Base-by-base conservation (phyloP, 2,888 invertebrate genomes). In the Kryphioiulus occultus region DNA sequence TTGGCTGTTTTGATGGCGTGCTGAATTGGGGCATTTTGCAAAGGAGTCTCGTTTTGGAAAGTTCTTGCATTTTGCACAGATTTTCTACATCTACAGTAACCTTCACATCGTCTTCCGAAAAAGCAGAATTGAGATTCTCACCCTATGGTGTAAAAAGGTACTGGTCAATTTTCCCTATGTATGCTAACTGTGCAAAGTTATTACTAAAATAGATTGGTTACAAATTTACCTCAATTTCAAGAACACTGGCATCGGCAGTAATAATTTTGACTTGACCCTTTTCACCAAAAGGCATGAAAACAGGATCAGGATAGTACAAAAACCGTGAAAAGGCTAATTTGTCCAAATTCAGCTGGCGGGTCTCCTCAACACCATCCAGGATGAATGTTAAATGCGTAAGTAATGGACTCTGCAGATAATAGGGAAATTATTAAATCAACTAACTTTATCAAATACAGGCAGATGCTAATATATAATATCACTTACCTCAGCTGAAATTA, bases 351-450 rank as follows among this genome's bases (percentile, higher is more conserved):
- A 90, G 88, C 10, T 90, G 86, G 9, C 88, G 85, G 26, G 91
- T 89, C 0, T 89, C 87, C 15, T 89, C 88, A 5, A 92, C 92
- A 0, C 91, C 91, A 88, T 92, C 92, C 92, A 92, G 91, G 5
- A 89, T 44, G 87, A 92, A 91, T 87, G 89, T 90, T 30, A 91
- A 78, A 85, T 90, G 89, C 7, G 90, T 89, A 85, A 88, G 88
- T 15, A 90, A 88, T 3, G 90, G 90, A 1, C 85, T 89, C 15
- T 89, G 19, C 17, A 9, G 7, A 82, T 78, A 42, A 78, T 19
- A 42, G 86, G 30, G n/a, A 39, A 85, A 87, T 68, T 10, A 26
- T 68, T 26, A 68, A 4, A n/a, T 26, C 26, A 68, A n/a, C 7
- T 2, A 4, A 35, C 1, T 68, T 68, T 5, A 26, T 26, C 68